A percentile compares a stretch with the other conserved stretches of the same genome.
These are phyloP conservation scores for Pituophis catenifer DNA, from an alignment of 2,113 vertebrate genomes.

Conservation along the genomic window DNA sequence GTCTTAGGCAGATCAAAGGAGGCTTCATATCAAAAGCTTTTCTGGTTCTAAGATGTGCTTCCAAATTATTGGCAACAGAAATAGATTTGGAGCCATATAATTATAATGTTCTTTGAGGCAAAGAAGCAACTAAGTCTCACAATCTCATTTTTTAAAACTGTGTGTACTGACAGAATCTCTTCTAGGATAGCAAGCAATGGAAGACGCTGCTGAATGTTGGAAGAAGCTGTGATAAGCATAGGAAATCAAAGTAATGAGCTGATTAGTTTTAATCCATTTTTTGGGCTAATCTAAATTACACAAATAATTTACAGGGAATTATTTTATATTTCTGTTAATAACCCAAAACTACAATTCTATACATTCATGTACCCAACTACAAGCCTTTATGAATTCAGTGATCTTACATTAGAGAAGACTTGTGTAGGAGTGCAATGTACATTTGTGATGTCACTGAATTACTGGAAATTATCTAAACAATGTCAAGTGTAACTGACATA, in stretches of 20 bases:
- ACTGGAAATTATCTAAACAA: background rate
- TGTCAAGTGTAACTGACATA: background rate
- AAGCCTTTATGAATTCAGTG: background rate
- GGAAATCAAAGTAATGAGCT: background rate
- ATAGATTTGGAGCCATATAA: background rate
- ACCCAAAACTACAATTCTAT: background rate
- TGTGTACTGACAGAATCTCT: background rate
- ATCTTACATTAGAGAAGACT: background rate
- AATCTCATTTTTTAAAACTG: background rate
- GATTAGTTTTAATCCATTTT: slow-evolving; percentile 24
- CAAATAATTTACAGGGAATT: background rate
- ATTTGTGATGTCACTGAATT: background rate
- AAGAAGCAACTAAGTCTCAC: background rate
- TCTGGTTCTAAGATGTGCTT: background rate
- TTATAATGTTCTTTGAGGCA: background rate
- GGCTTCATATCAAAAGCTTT: background rate
- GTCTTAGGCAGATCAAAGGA: background rate
- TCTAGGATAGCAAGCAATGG: background rate
- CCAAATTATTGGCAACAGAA: background rate
- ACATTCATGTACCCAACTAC: background rate
- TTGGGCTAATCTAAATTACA: slow-evolving; percentile 13
- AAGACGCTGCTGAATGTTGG: background rate
- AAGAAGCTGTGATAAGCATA: background rate
- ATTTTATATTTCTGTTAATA: slow-evolving; percentile 32
- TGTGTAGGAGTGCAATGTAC: background rate